phyloP scores from a whole-genome alignment of 1,140 invertebrate species.

The Drosophila arizonae region DNA sequence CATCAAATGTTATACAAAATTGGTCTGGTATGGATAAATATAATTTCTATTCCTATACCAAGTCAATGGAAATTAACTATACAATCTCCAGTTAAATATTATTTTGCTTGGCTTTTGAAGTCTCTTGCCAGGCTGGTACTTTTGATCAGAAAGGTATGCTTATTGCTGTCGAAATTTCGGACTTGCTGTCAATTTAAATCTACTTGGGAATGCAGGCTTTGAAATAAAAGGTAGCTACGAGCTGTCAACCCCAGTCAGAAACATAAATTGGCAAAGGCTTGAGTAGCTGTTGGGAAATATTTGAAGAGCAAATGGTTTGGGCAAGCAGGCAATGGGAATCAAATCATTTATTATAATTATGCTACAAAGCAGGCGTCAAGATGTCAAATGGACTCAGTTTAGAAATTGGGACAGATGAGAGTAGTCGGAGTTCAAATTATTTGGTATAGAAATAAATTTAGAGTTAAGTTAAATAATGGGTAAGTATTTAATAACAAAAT shows the following conservation, averaged over 20 bases:
- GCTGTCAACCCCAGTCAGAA: constrained; percentile 10
- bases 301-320: not conserved
- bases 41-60: too few relatives aligned
- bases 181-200: not conserved
- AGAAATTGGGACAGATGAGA: not conserved
- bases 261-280: constrained; percentile 11
- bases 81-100: too few relatives aligned
- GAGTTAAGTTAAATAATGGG: constrained; percentile 23
- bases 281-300: constrained; percentile 5
- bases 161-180: too few relatives aligned
- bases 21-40: too few relatives aligned
- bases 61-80: too few relatives aligned
- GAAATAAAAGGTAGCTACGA: not conserved
- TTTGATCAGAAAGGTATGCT: too few relatives aligned
- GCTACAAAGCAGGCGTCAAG: not conserved
- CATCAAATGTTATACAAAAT: too few relatives aligned
- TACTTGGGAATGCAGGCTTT: not conserved
- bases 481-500: constrained; percentile 1
- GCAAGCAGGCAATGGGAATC: not conserved
- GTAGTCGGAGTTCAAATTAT: constrained; percentile 17
- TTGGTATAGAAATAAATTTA: constrained; percentile 14
- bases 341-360: not conserved
- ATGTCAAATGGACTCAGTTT: not conserved
- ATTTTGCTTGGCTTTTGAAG: too few relatives aligned
- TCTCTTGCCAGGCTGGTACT: too few relatives aligned